Conservation (phyloP, 2,888 invertebrate genomes). For the Argyra leucocephala region DNA sequence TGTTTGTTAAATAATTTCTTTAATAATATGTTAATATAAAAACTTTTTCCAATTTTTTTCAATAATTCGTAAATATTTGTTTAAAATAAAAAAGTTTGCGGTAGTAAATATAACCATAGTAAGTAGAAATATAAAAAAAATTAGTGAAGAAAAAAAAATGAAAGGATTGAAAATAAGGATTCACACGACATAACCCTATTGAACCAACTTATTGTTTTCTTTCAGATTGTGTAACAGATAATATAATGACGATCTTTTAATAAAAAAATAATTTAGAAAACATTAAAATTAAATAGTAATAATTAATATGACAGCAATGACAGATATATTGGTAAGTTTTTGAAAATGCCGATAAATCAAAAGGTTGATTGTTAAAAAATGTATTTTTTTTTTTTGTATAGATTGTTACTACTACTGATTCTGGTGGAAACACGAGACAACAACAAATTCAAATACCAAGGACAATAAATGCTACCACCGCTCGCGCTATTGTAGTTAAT, state of each 20-base stretch:
- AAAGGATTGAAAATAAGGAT: conserved; percentile 3
- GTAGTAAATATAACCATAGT: background rate
- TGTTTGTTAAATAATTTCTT: background rate
- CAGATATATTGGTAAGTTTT: background rate
- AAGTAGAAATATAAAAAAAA: background rate
- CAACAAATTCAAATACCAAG: conserved; percentile 6
- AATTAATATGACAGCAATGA: conserved; percentile 6
- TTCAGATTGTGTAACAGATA: conserved; percentile 1
- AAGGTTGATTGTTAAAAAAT: no score
- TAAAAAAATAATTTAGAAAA: background rate
- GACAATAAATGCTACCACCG: conserved; percentile 6
- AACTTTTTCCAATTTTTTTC: background rate
- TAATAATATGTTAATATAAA: conserved; percentile 3
- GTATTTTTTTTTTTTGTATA: background rate
- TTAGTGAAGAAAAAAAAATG: background rate
- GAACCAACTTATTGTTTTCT: background rate
- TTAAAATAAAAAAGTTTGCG: background rate
- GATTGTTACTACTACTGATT: conserved; percentile 4
- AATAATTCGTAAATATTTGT: background rate
- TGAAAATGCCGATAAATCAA: no score
- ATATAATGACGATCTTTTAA: conserved; percentile 1
- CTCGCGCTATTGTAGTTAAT: conserved; percentile 6
- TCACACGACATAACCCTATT: conserved; percentile 6
- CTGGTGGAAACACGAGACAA: conserved; percentile 1
- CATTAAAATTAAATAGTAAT: background rate